phyloP scores from a whole-genome alignment of 2,888 invertebrate genomes.

The Nebria salina region DNA sequence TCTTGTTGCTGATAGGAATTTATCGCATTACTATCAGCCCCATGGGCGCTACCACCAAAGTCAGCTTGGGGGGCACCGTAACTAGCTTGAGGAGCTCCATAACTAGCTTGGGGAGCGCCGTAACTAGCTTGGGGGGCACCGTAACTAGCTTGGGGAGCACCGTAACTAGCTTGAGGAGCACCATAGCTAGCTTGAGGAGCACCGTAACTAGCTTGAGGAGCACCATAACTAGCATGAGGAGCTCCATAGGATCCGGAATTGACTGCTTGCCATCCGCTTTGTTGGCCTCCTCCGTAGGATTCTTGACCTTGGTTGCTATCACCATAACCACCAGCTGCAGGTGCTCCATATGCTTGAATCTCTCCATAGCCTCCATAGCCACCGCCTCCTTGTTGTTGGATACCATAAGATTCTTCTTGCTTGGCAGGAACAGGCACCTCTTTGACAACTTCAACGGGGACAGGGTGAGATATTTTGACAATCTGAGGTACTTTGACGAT shows the following conservation, averaged over 20 bases:
- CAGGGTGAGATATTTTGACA: constrained; percentile 67
- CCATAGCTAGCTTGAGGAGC: constrained; percentile 45
- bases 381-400: constrained; percentile 48
- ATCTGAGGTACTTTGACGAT: constrained; percentile 73
- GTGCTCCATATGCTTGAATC: background rate
- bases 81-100: constrained; percentile 54
- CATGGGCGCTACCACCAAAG: constrained; percentile 57
- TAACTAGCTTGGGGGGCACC: constrained; percentile 52
- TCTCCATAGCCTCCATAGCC: constrained; percentile 26
- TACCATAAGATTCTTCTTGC: constrained; percentile 38
- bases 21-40: constrained; percentile 55
- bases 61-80: constrained; percentile 56
- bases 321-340: background rate
- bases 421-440: constrained; percentile 61
- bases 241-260: constrained; percentile 56
- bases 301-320: constrained; percentile 4
- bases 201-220: constrained; percentile 50
- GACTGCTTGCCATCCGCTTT: constrained; percentile 48
- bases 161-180: constrained; percentile 56
- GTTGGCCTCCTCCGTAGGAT: constrained; percentile 19
- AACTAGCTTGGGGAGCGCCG: constrained; percentile 58
- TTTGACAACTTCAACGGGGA: constrained; percentile 62
- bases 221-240: constrained; percentile 35
- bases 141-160: constrained; percentile 49
- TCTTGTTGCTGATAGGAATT: constrained; percentile 53